Percentiles rank a stretch among this genome's conserved stretches.
These are phyloP conservation scores for Drosophila setosimentum DNA, from an alignment of 2,888 invertebrate species.

Conservation along the genomic window DNA sequence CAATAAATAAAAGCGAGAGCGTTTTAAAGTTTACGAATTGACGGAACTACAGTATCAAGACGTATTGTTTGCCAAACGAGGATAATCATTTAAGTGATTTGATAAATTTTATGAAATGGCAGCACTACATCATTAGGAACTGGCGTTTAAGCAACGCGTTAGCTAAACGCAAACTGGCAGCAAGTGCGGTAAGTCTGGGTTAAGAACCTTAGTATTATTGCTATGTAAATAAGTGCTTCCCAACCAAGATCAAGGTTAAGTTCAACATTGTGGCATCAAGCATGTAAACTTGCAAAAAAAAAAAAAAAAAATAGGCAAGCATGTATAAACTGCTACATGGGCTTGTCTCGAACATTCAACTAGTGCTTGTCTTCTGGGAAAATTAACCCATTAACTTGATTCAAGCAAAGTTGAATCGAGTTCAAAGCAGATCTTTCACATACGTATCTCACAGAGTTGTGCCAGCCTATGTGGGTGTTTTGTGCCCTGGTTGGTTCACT, in stretches of 20 bases:
- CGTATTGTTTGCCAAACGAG: not conserved
- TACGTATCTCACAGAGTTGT: not conserved
- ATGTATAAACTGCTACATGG: constrained; percentile 2
- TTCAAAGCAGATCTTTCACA: constrained; percentile 27
- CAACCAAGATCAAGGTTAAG: constrained; percentile 47
- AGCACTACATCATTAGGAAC: not conserved
- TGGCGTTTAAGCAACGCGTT: constrained; percentile 18
- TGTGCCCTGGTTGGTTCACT: constrained; percentile 45
- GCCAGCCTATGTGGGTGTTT: constrained; percentile 48
- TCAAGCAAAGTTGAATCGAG: constrained; percentile 42
- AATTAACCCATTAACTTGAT: constrained; percentile 37
- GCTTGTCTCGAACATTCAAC: constrained; percentile 23
- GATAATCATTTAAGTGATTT: not conserved
- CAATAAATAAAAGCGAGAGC: not conserved
- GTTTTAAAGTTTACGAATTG: not conserved
- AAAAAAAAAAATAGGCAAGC: constrained; percentile 15
- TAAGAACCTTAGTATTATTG: constrained; percentile 23
- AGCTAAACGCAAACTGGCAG: constrained; percentile 26
- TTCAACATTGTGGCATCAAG: constrained; percentile 25
- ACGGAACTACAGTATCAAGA: not conserved
- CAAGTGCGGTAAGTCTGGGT: constrained; percentile 26
- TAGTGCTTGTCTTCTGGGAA: constrained; percentile 45
- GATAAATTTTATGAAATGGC: not conserved
- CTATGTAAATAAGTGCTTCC: constrained; percentile 5
- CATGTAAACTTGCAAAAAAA: constrained; percentile 14